Conservation (phyloP, 1,140 invertebrate species). For the Cyclargus thomasi region DNA sequence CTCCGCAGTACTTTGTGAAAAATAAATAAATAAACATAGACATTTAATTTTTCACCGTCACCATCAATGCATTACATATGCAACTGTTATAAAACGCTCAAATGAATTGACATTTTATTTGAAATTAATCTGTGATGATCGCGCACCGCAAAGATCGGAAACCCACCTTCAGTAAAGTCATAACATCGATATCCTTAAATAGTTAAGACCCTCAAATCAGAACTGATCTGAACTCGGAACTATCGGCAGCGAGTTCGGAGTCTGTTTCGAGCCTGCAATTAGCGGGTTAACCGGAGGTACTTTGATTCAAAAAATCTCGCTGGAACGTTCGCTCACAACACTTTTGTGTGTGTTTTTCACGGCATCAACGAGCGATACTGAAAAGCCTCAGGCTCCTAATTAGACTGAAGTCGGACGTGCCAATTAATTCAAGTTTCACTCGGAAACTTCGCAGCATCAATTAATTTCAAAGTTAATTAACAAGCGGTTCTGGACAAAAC, state of each 20-base stretch:
- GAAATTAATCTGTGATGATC: no score
- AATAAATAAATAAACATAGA: no score
- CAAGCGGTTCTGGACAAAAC: conserved; percentile 62
- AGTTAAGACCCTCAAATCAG: background rate
- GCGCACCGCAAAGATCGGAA: no score
- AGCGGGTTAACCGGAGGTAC: conserved; percentile 37
- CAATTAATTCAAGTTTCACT: conserved; percentile 75
- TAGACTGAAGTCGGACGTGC: conserved; percentile 72
- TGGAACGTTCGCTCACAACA: conserved; percentile 62
- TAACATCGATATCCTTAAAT: no score
- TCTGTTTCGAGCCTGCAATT: conserved; percentile 37
- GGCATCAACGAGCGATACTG: conserved; percentile 64
- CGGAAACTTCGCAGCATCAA: conserved; percentile 73
- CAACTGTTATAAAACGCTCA: no score
- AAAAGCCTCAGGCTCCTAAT: conserved; percentile 72
- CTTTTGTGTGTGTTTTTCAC: conserved; percentile 73
- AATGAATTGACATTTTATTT: no score
- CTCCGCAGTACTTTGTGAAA: no score
- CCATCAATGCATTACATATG: no score
- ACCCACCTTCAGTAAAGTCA: no score
- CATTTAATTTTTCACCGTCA: no score
- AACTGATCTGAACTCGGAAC: background rate
- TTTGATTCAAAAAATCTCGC: conserved; percentile 53
- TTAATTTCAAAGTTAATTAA: conserved; percentile 75
- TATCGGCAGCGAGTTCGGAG: conserved; percentile 6